Percentiles rank a stretch among this genome's conserved stretches.
Conservation (phyloP, 2,797 vertebrate genomes). For the Anisognathus igniventris region DNA sequence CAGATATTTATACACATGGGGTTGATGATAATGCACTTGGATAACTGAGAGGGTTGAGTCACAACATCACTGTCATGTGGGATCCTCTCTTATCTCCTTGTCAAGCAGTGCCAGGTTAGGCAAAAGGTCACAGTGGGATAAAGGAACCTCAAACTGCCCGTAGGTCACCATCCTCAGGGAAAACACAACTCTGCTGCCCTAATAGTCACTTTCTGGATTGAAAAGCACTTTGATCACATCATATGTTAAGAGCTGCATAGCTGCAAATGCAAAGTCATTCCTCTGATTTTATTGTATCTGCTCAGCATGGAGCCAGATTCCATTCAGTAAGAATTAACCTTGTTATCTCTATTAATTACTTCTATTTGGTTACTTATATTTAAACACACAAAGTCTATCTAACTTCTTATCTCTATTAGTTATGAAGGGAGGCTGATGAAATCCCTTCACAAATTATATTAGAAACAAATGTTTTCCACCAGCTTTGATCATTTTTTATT, state of each 20-base stretch:
- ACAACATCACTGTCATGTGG: background rate
- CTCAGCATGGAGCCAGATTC: background rate
- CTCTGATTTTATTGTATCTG: background rate
- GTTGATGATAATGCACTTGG: background rate
- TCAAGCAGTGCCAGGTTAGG: background rate
- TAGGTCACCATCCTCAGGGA: background rate
- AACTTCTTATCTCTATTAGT: background rate
- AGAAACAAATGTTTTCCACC: slow-evolving; percentile 23
- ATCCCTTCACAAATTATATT: slow-evolving; percentile 5
- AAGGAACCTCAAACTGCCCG: background rate
- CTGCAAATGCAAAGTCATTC: background rate
- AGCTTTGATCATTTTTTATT: slow-evolving; percentile 15
- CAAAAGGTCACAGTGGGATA: background rate
- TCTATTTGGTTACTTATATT: background rate
- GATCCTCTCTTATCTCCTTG: background rate
- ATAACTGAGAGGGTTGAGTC: background rate
- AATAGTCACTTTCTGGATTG: background rate
- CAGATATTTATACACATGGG: background rate
- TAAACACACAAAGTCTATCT: background rate
- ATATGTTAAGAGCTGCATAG: background rate
- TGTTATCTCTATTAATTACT: background rate
- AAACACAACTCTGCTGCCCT: background rate
- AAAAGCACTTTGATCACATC: background rate
- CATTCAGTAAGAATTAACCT: background rate
- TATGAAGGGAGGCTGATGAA: background rate